Evolutionary conservation across 2,113 vertebrate genomes (phyloP).

Genomic region (Solea solea): DNA sequence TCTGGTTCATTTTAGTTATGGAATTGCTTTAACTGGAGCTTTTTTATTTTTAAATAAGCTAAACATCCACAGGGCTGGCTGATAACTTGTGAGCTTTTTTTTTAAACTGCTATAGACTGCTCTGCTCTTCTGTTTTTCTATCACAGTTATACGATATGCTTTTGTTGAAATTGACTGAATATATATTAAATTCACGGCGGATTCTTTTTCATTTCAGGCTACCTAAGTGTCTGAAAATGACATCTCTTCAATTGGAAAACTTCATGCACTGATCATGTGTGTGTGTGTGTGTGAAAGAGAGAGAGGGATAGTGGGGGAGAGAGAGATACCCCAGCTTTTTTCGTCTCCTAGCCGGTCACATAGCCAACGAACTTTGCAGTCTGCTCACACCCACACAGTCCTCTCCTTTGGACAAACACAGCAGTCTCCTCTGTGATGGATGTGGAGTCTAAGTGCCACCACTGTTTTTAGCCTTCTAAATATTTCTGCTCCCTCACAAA

Average conservation of each 20-base stretch:
- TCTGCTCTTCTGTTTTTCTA: background rate
- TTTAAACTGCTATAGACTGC: background rate
- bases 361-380: constrained; percentile 67
- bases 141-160: background rate
- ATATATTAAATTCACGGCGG: background rate
- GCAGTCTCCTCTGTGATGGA: constrained; percentile 80
- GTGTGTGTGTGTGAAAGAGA: background rate
- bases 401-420: constrained; percentile 75
- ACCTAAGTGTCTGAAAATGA: constrained; percentile 3
- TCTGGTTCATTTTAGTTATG: too few species aligned
- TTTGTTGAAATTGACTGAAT: constrained; percentile 9
- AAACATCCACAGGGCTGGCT: too few species aligned
- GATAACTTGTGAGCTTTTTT: too few species aligned
- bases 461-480: constrained; percentile 81
- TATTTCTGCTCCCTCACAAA: constrained; percentile 76
- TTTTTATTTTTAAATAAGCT: too few species aligned
- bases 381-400: constrained; percentile 66
- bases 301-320: background rate
- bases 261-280: constrained; percentile 3
- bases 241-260: constrained; percentile 25
- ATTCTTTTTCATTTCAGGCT: constrained; percentile 5
- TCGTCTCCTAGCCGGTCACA: constrained; percentile 49
- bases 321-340: constrained; percentile 40
- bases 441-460: constrained; percentile 75
- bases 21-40: too few species aligned